These are phyloP conservation scores for Lagria hirta DNA, from an alignment of 2,888 invertebrate genomes.

Conservation along the genomic window DNA sequence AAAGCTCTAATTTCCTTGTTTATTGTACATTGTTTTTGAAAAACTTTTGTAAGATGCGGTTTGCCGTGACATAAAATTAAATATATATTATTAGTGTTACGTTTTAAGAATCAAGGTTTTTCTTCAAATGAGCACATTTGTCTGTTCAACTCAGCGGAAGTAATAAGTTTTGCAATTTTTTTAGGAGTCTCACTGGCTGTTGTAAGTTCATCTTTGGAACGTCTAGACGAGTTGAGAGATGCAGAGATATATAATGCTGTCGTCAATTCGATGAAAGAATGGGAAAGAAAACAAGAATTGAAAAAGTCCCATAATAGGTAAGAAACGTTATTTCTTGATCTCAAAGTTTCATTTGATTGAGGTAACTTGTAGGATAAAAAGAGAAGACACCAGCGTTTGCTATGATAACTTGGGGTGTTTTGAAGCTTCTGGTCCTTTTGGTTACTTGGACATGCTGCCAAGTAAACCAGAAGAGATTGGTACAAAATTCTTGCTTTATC, in stretches of 20 bases:
- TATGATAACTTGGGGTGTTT: slow-evolving; percentile 91
- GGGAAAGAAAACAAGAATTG: slow-evolving; percentile 62
- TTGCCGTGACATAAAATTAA: no score
- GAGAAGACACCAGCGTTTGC: slow-evolving; percentile 81
- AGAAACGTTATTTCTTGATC: no score
- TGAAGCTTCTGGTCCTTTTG: slow-evolving; percentile 82
- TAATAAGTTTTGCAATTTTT: no score
- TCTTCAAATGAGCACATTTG: no score
- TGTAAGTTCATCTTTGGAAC: slow-evolving; percentile 64
- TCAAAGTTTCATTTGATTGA: no score
- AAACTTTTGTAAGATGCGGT: no score
- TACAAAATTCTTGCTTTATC: slow-evolving; percentile 79
- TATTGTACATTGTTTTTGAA: no score
- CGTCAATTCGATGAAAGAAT: slow-evolving; percentile 70
- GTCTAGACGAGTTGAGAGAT: slow-evolving; percentile 71
- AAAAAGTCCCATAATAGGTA: slow-evolving; percentile 49
- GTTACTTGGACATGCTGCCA: slow-evolving; percentile 87
- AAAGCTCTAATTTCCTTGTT: no score
- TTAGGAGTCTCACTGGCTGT: slow-evolving; percentile 55
- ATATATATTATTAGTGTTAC: no score
- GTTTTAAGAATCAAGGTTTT: no score
- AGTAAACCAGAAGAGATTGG: slow-evolving; percentile 83
- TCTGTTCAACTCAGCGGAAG: no score
- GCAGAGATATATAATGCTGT: slow-evolving; percentile 72
- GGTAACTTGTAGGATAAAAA: slow-evolving; percentile 61